Conservation (phyloP, 1,140 invertebrate species). For the Acyrthosiphon pisum region DNA sequence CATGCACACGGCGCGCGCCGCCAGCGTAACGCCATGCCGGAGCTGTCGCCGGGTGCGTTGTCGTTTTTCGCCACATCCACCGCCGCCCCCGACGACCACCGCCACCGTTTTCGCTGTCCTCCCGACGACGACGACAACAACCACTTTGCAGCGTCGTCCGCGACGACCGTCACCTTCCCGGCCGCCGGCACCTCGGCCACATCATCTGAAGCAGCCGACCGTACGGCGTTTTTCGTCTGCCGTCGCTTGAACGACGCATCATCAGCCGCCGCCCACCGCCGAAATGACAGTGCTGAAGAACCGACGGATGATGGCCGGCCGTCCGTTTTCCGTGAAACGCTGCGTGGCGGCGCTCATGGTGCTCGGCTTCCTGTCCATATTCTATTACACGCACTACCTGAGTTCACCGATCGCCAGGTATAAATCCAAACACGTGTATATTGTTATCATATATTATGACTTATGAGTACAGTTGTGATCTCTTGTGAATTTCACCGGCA, state of each 20-base stretch:
- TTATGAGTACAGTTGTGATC: no score
- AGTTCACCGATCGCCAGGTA: slow-evolving; percentile 75
- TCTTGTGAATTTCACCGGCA: no score
- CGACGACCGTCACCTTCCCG: not conserved
- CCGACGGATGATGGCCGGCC: slow-evolving; percentile 7
- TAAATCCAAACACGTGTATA: not conserved
- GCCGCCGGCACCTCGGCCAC: not conserved
- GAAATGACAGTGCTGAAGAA: slow-evolving; percentile 20
- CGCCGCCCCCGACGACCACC: not conserved
- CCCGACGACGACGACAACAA: not conserved
- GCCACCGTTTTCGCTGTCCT: not conserved
- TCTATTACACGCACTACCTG: slow-evolving; percentile 78
- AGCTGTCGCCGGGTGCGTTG: slow-evolving; percentile 38
- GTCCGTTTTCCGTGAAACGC: slow-evolving; percentile 71
- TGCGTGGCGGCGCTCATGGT: slow-evolving; percentile 73
- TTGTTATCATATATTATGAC: not conserved
- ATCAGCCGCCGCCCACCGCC: not conserved
- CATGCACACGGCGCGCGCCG: slow-evolving; percentile 1
- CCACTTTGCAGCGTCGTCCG: not conserved
- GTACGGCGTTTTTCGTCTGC: not conserved
- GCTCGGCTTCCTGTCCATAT: slow-evolving; percentile 73
- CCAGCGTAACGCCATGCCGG: slow-evolving; percentile 43
- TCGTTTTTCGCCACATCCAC: not conserved
- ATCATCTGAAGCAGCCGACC: not conserved
- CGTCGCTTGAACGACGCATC: not conserved